Evolutionary conservation across 2,113 vertebrate genomes (phyloP).

Genomic region (Parotia lawesii): DNA sequence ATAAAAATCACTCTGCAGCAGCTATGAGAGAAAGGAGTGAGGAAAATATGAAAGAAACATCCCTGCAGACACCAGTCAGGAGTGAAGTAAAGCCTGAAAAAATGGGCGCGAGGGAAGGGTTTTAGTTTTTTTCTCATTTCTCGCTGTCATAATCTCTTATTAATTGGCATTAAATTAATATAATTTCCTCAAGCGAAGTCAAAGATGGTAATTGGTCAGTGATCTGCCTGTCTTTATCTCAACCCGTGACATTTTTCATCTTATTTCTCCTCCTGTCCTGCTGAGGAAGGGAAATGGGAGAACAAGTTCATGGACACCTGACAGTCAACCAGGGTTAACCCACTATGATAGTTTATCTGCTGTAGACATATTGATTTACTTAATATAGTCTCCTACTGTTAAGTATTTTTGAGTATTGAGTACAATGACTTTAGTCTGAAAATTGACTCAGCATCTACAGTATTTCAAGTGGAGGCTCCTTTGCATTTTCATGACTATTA

Average conservation of each 20-base stretch:
- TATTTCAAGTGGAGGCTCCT: neutral
- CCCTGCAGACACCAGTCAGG: neutral
- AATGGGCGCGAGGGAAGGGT: fast-evolving
- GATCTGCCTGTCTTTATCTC: neutral
- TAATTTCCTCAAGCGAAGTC: neutral
- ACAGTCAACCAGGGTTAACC: neutral
- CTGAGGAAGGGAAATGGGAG: neutral
- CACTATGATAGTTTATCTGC: neutral
- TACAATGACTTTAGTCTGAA: neutral
- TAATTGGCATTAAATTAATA: neutral
- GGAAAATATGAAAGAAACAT: neutral
- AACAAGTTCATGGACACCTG: neutral
- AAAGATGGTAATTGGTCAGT: neutral
- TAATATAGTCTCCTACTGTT: neutral
- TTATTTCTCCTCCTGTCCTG: neutral
- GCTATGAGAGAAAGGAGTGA: neutral
- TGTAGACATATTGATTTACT: neutral
- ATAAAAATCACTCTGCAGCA: neutral
- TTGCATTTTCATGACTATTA: neutral
- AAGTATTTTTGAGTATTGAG: neutral
- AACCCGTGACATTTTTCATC: neutral
- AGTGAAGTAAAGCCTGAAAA: neutral
- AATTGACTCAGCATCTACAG: neutral
- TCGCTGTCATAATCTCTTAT: neutral
- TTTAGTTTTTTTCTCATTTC: neutral